Base-by-base conservation (phyloP, 2,797 vertebrate species). In the Decapterus maruadsi region DNA sequence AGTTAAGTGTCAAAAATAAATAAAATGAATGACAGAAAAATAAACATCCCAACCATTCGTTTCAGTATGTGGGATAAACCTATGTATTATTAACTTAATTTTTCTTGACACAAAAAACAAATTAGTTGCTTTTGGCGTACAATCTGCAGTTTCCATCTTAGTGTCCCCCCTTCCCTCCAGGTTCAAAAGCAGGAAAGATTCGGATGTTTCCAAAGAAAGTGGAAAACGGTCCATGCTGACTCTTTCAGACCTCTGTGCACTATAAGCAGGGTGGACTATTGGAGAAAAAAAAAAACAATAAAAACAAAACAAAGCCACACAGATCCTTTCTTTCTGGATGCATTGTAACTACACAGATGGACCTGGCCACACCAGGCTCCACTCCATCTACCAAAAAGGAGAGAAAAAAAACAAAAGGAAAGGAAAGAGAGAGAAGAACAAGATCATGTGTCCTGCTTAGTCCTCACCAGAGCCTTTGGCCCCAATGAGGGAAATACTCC, bases 1-100 rank as follows among this genome's bases (percentile, higher is more conserved):
- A 72, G 51, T 81, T 83, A 89, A 87, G 88, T 90, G 91, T 92
- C 83, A 83, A 90, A 92, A 93, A 92, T 87, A 92, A 92, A 89
- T 92, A 89, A 85, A 88, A 86, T 80, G 60, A 73, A 85, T 89
- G 84, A 84, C 45, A 71, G 75, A 85, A 74, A 85, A 83, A 92
- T 66, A 87, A 87, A 82, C 82, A 77, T 85, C 87, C 86, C 75
- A 92, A 92, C 84, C 84, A 89, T 92, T 88, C 63, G 61, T 87
- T 92, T 90, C 54, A 85, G 70, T 78, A 91, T 69, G 77, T 57
- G 81, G 82, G 81, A 63, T 82, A 85, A 88, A 85, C 65, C 72
- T 74, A 82, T 72, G 75, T 48, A 70, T 84, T 63, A 80, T 81
- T 82, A 70, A 85, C 70, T 81, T 81, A 72, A 81, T 67, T 67